A percentile compares a stretch with the other conserved stretches of the same genome.
Evolutionary conservation across 1,140 invertebrate species (phyloP).

Genomic region (Drusus annulatus): DNA sequence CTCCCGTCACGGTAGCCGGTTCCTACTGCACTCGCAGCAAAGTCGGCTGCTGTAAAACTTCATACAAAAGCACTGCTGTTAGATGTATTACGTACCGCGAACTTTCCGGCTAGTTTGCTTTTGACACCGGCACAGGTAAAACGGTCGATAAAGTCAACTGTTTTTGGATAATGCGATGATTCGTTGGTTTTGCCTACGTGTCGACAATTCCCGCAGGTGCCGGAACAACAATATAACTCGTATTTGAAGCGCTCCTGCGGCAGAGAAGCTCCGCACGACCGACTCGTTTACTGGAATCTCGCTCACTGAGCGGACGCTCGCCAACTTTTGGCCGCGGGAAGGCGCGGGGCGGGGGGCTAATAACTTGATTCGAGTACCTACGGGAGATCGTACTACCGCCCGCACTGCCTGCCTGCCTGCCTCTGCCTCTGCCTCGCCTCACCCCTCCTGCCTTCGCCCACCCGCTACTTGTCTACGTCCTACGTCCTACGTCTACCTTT

Average conservation of each 20-base stretch:
- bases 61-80: constrained; percentile 11
- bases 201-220: constrained; percentile 32
- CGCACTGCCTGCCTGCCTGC: too few species aligned
- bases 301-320: constrained; percentile 25
- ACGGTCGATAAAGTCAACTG: constrained; percentile 12
- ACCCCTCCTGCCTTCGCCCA: too few species aligned
- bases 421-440: too few species aligned
- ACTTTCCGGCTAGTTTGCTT: constrained; percentile 14
- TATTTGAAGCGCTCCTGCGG: constrained; percentile 31
- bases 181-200: constrained; percentile 38
- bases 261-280: constrained; percentile 23
- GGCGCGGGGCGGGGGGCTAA: constrained; percentile 14
- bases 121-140: constrained; percentile 14
- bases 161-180: neutral
- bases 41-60: constrained; percentile 25
- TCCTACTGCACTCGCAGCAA: constrained; percentile 2
- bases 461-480: too few species aligned
- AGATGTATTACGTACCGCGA: neutral
- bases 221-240: constrained; percentile 33
- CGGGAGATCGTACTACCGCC: too few species aligned
- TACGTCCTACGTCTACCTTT: too few species aligned
- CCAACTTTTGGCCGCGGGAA: constrained; percentile 17
- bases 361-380: constrained; percentile 26
- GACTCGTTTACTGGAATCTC: constrained; percentile 29
- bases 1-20: constrained; percentile 37